Evolutionary conservation across 1,140 invertebrate species (phyloP), one percentile per base, ranked within the genome.

Genomic region (Caenorhabditis briggsae): DNA sequence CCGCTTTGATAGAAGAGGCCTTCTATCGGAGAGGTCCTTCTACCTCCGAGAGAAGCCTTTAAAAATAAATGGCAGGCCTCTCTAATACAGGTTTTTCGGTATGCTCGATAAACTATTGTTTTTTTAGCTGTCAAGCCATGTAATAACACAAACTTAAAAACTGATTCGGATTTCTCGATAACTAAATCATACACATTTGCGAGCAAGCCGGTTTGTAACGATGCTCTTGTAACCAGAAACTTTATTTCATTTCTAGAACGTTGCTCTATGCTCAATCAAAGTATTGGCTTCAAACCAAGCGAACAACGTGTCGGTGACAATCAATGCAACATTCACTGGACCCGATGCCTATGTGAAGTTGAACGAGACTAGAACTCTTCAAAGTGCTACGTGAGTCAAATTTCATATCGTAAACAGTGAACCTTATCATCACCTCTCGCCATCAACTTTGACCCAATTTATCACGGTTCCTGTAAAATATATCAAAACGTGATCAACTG

Each of bases 351-450:
- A 7, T 8, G 64, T 70, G 20, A 43, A 11, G 43, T 70, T 70
- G 41, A 33, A 46, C 16, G 64, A 70, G 41, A 70, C 64, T 11
- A 70, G 64, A 70, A 70, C 64, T 18, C 64, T 43, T 7, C 5
- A 70, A 12, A 70, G 64, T 70, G 64, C 43, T 1, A 46, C 12
- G 64, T 70, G 14, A 70, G 64, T 70, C 50, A 58, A 58, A 58
- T 8, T 58, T n/a, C 14, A 53, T 12, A 53, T 53, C 50, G 16
- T 11, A 53, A 53, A 53, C 33, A 33, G 33, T 33, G 1, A n/a
- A 33, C 33, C 33, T 33, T 33, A 33, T n/a, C n/a, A n/a, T n/a
- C n/a, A n/a, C n/a, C n/a, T n/a, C n/a, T n/a, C n/a, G n/a, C 33
- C 33, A 3, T 33, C 33, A 33, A 33, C 33, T 33, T 33, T 2